Base-by-base conservation (phyloP, 2,888 invertebrate genomes). In the Heliconius aoede region DNA sequence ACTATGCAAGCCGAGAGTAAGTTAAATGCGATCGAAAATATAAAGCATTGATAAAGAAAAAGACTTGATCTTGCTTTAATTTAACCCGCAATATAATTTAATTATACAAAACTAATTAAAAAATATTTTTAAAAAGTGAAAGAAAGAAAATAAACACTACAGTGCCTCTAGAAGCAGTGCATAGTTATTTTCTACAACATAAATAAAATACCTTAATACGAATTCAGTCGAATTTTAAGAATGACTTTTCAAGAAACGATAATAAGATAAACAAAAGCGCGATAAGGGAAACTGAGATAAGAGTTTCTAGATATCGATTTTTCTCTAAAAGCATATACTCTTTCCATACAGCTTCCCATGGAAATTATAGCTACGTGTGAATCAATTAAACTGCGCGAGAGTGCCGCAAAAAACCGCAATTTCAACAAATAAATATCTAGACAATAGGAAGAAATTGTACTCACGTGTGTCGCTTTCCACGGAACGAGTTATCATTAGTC, bases 371-470 rank as follows among this genome's bases (percentile, higher is more conserved):
- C 72, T 61, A 72, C 72, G 72, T 72, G 72, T 72, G 72, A 72
- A 72, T 72, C 72, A 72, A 61, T 72, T 72, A 60, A 36, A 72
- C 36, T 82, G 83, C 88, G 89, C 89, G 93, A 93, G 91, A 93
- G 91, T 90, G 83, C 79, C 81, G 83, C 85, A 86, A 88, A 88
- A 87, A 83, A 80, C 80, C 80, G 79, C 82, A 85, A 90, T 91
- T 90, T 92, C 82, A 80, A 84, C 84, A 81, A 82, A 82, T 83
- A 81, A 82, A 82, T 83, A 82, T 81, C 82, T 55, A 83, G 92
- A 94, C 94, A 94, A 94, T 94, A 89, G 91, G 91, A 92, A 89
- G 91, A 92, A 92, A 92, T 88, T 86, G 86, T 85, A 91, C 90
- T 90, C 90, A 90, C 90, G 86, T 86, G 85, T 86, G 85, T 85